Conservation (phyloP, 2,113 vertebrate species). For the Solea solea region DNA sequence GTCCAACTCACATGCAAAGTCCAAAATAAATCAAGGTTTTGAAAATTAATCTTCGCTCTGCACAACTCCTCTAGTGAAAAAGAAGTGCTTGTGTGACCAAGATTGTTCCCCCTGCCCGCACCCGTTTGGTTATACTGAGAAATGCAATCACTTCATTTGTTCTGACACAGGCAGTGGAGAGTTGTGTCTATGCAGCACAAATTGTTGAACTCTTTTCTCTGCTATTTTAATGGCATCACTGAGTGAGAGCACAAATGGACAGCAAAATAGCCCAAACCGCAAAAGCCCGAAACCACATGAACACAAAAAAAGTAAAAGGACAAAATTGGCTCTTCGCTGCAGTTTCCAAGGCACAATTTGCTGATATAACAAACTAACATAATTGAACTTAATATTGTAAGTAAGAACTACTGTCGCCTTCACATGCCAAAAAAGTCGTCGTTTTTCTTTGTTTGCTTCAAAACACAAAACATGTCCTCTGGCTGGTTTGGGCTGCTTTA, state of each 20-base stretch:
- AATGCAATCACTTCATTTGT: constrained; percentile 31
- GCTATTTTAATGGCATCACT: neutral
- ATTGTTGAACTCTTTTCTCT: constrained; percentile 19
- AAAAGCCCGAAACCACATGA: neutral
- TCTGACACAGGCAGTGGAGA: constrained; percentile 24
- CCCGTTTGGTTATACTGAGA: constrained; percentile 31
- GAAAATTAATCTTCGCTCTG: constrained; percentile 29
- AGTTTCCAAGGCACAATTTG: neutral
- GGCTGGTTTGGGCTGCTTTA: too few species aligned
- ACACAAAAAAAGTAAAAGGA: neutral
- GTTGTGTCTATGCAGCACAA: constrained; percentile 24
- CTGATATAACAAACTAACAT: neutral
- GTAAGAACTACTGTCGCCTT: too few species aligned
- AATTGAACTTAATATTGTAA: neutral
- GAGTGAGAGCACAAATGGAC: neutral
- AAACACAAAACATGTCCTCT: too few species aligned
- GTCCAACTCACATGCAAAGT: neutral
- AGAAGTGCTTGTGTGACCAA: constrained; percentile 17
- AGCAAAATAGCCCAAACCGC: neutral
- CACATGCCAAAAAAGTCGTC: too few species aligned
- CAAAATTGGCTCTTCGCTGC: too few species aligned
- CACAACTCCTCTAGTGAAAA: constrained; percentile 5
- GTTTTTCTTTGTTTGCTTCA: neutral
- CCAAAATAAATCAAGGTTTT: constrained; percentile 32
- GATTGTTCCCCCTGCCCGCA: constrained; percentile 10